Evolutionary conservation across 2,888 invertebrate genomes (phyloP).

Genomic region (Erebia epiphron): DNA sequence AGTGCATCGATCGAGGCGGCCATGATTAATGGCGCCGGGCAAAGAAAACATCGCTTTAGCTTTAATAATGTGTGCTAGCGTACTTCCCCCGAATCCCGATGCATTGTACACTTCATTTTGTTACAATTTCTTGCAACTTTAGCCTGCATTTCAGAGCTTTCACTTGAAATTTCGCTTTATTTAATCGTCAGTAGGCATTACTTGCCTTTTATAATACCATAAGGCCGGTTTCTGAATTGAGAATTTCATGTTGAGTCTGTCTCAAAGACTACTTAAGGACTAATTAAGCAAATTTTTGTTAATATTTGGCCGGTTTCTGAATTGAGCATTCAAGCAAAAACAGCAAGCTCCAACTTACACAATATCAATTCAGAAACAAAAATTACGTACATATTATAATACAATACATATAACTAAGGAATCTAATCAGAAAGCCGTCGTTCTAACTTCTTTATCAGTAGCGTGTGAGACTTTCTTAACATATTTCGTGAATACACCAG

Average conservation of each 20-base stretch:
- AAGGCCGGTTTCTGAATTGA: no score
- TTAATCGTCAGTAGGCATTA: neutral
- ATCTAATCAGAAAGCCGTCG: neutral
- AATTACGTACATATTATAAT: neutral
- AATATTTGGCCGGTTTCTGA: no score
- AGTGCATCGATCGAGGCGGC: constrained; percentile 30
- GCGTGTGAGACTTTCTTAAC: constrained; percentile 17
- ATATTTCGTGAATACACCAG: constrained; percentile 13
- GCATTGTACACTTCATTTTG: constrained; percentile 14
- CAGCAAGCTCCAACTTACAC: no score
- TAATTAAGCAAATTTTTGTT: no score
- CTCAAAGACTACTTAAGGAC: no score
- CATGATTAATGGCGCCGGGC: constrained; percentile 34
- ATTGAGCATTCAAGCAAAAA: no score
- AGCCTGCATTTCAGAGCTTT: no score
- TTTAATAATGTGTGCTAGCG: constrained; percentile 29
- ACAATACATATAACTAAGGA: neutral
- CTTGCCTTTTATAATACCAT: no score
- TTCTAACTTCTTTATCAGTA: constrained; percentile 9
- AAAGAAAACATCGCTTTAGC: constrained; percentile 35
- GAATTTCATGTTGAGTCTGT: no score
- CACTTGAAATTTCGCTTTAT: neutral
- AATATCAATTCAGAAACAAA: no score
- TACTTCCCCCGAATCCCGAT: constrained; percentile 11
- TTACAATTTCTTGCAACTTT: neutral